phyloP scores from a whole-genome alignment of 2,113 vertebrate genomes.

The Sylvietta virens region DNA sequence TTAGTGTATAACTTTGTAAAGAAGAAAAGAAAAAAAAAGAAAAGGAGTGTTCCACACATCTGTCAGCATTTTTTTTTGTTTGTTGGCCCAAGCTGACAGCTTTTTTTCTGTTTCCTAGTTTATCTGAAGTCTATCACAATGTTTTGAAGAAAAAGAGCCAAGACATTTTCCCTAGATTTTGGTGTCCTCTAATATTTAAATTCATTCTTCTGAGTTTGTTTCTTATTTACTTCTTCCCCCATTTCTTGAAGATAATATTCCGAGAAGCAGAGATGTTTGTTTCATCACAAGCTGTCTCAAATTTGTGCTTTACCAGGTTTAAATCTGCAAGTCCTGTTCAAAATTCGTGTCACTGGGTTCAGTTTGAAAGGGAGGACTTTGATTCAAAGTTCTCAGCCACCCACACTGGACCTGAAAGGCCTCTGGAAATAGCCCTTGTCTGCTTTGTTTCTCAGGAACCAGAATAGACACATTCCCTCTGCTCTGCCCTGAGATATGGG shows the following conservation, averaged over 20 bases:
- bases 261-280: background rate
- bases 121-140: constrained; percentile 3
- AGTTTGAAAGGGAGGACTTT: background rate
- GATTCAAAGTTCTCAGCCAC: constrained; percentile 18
- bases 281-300: background rate
- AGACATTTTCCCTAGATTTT: background rate
- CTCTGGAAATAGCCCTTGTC: constrained; percentile 52
- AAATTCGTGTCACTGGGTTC: background rate
- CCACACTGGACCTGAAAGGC: constrained; percentile 40
- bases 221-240: background rate
- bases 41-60: background rate
- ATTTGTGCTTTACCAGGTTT: background rate
- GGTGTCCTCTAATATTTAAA: background rate
- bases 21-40: background rate
- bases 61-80: background rate
- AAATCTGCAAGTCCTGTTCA: background rate
- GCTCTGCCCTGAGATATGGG: constrained; percentile 32
- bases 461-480: constrained; percentile 52
- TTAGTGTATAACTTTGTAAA: background rate
- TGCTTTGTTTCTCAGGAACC: constrained; percentile 49
- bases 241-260: background rate
- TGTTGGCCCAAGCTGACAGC: background rate
- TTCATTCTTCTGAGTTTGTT: background rate
- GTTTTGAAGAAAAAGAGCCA: background rate
- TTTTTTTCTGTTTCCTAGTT: background rate